These are phyloP conservation scores for Papilio polytes DNA, from an alignment of 1,140 invertebrate genomes.

Conservation along the genomic window DNA sequence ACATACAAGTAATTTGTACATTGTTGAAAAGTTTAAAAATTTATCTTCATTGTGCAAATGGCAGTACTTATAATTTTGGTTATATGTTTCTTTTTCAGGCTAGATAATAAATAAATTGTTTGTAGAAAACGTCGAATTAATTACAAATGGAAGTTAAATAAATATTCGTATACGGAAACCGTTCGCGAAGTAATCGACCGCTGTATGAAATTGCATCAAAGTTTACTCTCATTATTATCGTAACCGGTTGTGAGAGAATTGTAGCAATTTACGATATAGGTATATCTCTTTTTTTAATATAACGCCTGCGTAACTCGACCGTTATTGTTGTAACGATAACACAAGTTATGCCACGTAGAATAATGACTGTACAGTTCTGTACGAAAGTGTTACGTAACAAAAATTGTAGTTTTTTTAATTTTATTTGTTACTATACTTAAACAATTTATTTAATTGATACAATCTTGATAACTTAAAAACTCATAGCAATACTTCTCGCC, in stretches of 20 bases:
- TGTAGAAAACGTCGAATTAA: constrained; percentile 21
- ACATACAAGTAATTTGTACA: too few species aligned
- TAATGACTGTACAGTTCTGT: constrained; percentile 10
- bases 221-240: constrained; percentile 51
- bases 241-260: constrained; percentile 43
- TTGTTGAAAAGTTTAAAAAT: neutral
- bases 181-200: constrained; percentile 27
- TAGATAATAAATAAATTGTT: neutral
- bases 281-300: constrained; percentile 46
- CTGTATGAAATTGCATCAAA: constrained; percentile 52
- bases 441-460: too few species aligned
- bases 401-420: too few species aligned
- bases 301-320: constrained; percentile 47
- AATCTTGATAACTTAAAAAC: too few species aligned
- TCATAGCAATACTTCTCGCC: too few species aligned
- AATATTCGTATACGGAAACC: constrained; percentile 30
- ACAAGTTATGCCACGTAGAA: constrained; percentile 23
- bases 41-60: neutral
- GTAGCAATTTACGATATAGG: constrained; percentile 31
- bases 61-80: too few species aligned
- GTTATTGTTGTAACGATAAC: constrained; percentile 50
- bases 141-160: constrained; percentile 21
- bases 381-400: neutral
- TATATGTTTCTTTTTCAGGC: too few species aligned
- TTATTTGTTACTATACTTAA: too few species aligned